Evolutionary conservation across 2,797 vertebrate genomes (phyloP).

Genomic region (Manis crassicaudata): DNA sequence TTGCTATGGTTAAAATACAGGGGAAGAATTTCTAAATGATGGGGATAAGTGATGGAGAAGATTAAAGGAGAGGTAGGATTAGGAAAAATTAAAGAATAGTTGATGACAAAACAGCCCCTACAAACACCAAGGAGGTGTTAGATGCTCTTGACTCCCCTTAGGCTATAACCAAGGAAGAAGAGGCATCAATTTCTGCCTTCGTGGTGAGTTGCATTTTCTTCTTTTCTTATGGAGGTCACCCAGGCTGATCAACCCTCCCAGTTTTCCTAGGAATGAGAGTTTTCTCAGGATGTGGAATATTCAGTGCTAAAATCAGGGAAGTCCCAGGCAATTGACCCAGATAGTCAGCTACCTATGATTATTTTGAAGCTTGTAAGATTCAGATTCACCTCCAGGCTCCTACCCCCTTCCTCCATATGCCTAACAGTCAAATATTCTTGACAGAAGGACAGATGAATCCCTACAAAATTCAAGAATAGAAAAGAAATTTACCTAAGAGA

Average conservation of each 20-base stretch:
- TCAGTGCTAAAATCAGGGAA: not conserved
- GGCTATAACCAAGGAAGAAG: not conserved
- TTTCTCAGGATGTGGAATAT: not conserved
- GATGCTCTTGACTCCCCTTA: not conserved
- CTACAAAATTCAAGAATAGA: not conserved
- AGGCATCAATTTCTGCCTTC: not conserved
- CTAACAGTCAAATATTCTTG: not conserved
- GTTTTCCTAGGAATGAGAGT: not conserved
- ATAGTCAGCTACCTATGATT: not conserved
- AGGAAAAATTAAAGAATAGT: not conserved
- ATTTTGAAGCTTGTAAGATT: not conserved
- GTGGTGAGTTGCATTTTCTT: not conserved
- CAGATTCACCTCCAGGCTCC: not conserved
- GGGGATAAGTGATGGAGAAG: not conserved
- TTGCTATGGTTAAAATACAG: not conserved
- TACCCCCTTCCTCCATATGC: not conserved
- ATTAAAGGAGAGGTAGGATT: not conserved
- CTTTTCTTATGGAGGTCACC: not conserved
- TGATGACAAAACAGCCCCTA: not conserved
- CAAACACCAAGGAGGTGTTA: not conserved
- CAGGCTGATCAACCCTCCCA: not conserved
- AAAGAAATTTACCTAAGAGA: not conserved
- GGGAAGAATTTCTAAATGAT: not conserved
- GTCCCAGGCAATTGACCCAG: not conserved
- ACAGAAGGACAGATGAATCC: not conserved